Base-by-base conservation (phyloP, 2,888 invertebrate genomes). In the Drosophila hamatofila region DNA sequence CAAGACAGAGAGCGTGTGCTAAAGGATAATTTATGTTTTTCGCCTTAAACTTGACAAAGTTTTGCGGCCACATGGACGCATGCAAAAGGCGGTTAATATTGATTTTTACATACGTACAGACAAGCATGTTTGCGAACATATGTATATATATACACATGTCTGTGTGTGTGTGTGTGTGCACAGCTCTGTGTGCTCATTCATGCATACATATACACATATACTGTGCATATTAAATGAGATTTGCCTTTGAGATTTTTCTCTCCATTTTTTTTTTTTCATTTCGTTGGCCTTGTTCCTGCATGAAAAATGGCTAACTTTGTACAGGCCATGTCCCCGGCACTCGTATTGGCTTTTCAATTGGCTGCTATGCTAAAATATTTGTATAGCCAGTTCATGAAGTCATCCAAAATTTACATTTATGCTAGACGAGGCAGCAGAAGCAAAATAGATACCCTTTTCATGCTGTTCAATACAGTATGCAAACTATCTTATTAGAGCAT, bases 1-100 rank as follows among this genome's bases (percentile, higher is more conserved):
- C 4, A 11, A 48, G 27, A 3, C 23, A 1, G 44, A 6, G 44
- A 11, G 9, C 23, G 52, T 78, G 48, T 51, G 65, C 58, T 64
- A 70, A 78, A 68, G 83, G 86, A 83, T 77, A 75, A 72, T 80
- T 70, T 83, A 80, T 79, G 76, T 55, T 65, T 83, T 72, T 71
- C 72, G 74, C 80, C 77, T 77, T 80, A 62, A 82, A 82, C 86
- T 80, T 86, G 86, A 71, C 80, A 72, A 80, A 76, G 46, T 44
- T 49, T 73, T 82, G 73, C 54, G 73, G 76, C 61, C 72, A 55
- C 56, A 65, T 59, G 30, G 18, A 54, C 46, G 64, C 60, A 55
- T 60, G 67, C 48, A 78, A 58, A 80, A 51, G n/a, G 33, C 61
- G 55, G 35, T 61, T 61, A 41, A 49, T 77, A 77, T 77, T 80